Base-by-base conservation (phyloP, 2,113 vertebrate species). In the Pipa parva region DNA sequence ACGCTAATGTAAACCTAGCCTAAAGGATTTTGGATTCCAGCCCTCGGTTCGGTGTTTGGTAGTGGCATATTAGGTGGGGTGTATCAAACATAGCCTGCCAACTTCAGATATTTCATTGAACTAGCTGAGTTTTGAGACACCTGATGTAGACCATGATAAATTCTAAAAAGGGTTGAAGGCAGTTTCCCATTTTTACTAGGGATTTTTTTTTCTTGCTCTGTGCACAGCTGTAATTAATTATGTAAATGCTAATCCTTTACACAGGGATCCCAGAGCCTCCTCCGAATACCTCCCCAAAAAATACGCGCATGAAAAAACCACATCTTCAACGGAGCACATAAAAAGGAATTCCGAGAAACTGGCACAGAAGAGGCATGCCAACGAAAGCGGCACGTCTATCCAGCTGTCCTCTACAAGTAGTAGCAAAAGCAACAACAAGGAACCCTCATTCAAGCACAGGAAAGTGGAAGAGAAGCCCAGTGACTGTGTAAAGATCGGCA, bases 381-480 rank as follows among this genome's bases (percentile, higher is more conserved):
- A 1, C 1, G 86, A 87, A 22, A 62, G 59, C 0, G 42, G 62
- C 10, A 25, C 71, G 21, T 57, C 66, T 33, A 63, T 59, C 1
- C 82, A 82, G 33, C 74, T 74, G 2, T 67, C 76, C 54, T 60
- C 68, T 21, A 1, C 51, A 27, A 76, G 74, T 70, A 59, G 74
- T 62, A 49, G 73, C 26, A 78, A 48, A 60, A 85, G 63, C 71
- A 74, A 3, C 72, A 71, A 69, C 36, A 84, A 76, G 33, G 80
- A 84, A 33, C 71, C 72, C 20, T 0, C 52, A n/a, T 33, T 72
- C 71, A 94, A 92, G 82, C 86, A 86, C 81, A 91, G 79, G 78
- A 92, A 81, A 75, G 76, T 71, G 59, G 82, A 85, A 20, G 81
- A 61, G 56, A 90, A 83, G 63, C 64, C 55, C 11, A 9, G 29